These are phyloP conservation scores for Clarias fuscus DNA, from an alignment of 2,797 vertebrate genomes.

Conservation along the genomic window DNA sequence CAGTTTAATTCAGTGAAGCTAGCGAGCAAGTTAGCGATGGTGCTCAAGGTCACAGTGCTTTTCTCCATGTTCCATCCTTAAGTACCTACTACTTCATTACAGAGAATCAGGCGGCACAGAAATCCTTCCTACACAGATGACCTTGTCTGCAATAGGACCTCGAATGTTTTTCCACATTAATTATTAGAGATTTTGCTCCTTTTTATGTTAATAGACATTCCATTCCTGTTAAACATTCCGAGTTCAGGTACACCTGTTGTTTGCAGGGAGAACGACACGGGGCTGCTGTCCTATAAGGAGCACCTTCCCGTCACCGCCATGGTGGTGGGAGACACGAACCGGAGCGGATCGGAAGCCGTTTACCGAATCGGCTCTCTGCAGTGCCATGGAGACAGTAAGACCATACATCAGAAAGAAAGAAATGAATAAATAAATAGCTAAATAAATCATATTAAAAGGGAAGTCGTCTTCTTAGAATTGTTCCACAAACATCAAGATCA, in stretches of 20 bases:
- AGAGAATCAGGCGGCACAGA: not conserved
- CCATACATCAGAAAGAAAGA: not conserved
- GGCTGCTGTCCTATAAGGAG: constrained; percentile 83
- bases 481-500: too few species aligned
- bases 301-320: constrained; percentile 86
- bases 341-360: constrained; percentile 80
- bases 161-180: too few species aligned
- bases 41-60: not conserved
- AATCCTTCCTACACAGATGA: not conserved
- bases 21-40: not conserved
- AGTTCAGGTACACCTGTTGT: not conserved
- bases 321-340: constrained; percentile 82
- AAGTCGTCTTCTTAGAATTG: not conserved
- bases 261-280: constrained; percentile 81
- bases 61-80: not conserved
- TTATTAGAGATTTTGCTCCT: too few species aligned
- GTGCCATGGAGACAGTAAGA: constrained; percentile 87
- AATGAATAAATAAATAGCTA: not conserved
- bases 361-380: constrained; percentile 83
- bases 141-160: too few species aligned
- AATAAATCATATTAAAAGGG: not conserved
- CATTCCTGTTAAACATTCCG: not conserved
- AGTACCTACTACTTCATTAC: not conserved
- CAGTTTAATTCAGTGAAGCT: not conserved
- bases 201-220: not conserved